Conservation (phyloP, 2,113 vertebrate species). For the Seriola dumerili region DNA sequence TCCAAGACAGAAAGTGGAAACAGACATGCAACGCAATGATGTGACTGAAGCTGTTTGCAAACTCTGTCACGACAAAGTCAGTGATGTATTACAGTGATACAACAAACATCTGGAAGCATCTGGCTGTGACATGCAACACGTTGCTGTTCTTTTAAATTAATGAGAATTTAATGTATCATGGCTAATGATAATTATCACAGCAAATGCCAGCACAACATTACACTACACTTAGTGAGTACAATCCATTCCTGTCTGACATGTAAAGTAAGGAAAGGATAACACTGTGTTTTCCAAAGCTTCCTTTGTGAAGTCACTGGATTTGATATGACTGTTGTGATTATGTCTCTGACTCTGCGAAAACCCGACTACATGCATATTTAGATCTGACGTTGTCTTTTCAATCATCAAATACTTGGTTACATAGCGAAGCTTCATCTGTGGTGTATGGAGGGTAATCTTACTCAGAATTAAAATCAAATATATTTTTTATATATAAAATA, state of each 20-base stretch:
- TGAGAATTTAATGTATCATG: background rate
- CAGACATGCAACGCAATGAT: background rate
- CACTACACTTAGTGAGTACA: background rate
- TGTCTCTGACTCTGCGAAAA: background rate
- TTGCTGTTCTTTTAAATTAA: background rate
- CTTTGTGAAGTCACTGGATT: background rate
- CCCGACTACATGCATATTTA: no score
- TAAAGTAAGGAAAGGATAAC: background rate
- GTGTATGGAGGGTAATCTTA: no score
- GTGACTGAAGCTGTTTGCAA: background rate
- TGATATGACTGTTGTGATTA: background rate
- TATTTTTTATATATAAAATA: no score
- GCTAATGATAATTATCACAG: background rate
- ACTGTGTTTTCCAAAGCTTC: no score
- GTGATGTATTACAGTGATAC: background rate
- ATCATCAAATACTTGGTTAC: no score
- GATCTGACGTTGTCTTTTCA: no score
- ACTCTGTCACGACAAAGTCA: background rate
- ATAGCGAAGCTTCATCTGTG: no score
- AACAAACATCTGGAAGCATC: constrained; percentile 32
- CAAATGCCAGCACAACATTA: background rate
- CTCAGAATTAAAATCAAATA: no score
- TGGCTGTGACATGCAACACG: background rate
- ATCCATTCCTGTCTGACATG: background rate
- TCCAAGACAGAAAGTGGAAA: constrained; percentile 8